Percentiles rank a stretch among this genome's conserved stretches.
These are phyloP conservation scores for Magallana ariakensis DNA, from an alignment of 1,140 invertebrate genomes.

Conservation along the genomic window DNA sequence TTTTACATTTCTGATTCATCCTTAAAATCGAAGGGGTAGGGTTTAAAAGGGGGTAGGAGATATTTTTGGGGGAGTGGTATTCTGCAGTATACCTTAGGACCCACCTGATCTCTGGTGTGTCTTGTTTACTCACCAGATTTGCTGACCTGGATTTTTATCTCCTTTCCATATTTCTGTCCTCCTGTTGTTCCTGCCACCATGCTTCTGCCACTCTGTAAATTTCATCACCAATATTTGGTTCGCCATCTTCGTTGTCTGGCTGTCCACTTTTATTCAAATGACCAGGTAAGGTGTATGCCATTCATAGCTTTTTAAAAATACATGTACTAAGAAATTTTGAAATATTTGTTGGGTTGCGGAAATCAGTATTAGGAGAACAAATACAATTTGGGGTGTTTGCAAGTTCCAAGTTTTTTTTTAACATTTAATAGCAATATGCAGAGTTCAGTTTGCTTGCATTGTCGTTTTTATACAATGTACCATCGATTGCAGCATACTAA, in stretches of 20 bases:
- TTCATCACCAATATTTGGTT: constrained; percentile 56
- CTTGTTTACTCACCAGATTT: constrained; percentile 63
- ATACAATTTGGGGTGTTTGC: too few relatives aligned
- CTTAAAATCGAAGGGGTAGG: not conserved
- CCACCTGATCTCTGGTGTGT: not conserved
- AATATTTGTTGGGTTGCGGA: too few relatives aligned
- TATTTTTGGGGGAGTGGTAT: too few relatives aligned
- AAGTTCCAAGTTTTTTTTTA: too few relatives aligned
- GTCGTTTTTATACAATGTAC: too few relatives aligned
- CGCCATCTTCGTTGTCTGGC: constrained; percentile 7
- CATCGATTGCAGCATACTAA: too few relatives aligned
- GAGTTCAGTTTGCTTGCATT: too few relatives aligned
- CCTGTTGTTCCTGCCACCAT: constrained; percentile 44
- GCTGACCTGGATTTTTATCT: constrained; percentile 65
- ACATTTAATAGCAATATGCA: too few relatives aligned
- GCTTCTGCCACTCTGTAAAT: constrained; percentile 61
- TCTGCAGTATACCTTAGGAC: not conserved
- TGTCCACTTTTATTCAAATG: constrained; percentile 39
- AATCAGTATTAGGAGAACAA: too few relatives aligned
- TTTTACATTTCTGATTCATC: not conserved
- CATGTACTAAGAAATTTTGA: too few relatives aligned
- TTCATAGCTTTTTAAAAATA: too few relatives aligned
- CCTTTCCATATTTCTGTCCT: constrained; percentile 61
- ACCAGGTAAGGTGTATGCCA: constrained; percentile 49
- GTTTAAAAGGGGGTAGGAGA: not conserved